Evolutionary conservation across 2,113 vertebrate species (phyloP).

Genomic region (Carassius auratus): DNA sequence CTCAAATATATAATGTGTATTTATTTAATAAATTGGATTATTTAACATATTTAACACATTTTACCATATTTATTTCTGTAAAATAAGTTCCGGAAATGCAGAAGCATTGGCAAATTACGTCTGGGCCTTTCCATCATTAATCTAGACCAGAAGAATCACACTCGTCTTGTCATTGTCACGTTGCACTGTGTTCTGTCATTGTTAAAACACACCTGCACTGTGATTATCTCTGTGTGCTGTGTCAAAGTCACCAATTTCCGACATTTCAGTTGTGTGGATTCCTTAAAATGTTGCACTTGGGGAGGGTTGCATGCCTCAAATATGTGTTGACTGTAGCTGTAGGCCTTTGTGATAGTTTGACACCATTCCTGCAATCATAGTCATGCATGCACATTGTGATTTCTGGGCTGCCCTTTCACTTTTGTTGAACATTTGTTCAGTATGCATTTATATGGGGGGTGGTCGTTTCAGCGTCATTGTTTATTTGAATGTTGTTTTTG

Average conservation of each 20-base stretch:
- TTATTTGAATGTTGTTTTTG: constrained; percentile 9
- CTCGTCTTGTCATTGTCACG: not conserved
- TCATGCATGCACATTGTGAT: constrained; percentile 77
- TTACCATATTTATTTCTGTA: not conserved
- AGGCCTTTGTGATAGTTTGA: constrained; percentile 66
- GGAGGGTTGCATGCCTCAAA: constrained; percentile 75
- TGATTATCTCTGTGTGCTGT: constrained; percentile 69
- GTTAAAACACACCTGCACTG: constrained; percentile 69
- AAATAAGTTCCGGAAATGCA: not conserved
- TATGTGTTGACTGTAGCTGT: constrained; percentile 69
- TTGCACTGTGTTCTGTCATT: constrained; percentile 28
- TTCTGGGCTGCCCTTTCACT: constrained; percentile 76
- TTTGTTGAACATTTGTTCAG: constrained; percentile 63
- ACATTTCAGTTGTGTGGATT: constrained; percentile 58
- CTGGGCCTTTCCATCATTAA: constrained; percentile 14
- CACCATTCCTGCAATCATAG: constrained; percentile 65
- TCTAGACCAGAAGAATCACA: not conserved
- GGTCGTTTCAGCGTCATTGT: constrained; percentile 23
- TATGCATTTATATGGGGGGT: constrained; percentile 55
- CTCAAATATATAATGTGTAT: not conserved
- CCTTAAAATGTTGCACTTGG: constrained; percentile 63
- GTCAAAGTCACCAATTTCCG: constrained; percentile 52
- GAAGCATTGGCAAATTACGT: not conserved
- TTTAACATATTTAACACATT: not conserved
- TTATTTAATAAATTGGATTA: not conserved